Evolutionary conservation across 2,797 vertebrate genomes (phyloP).

Genomic region (Siniperca obscura): DNA sequence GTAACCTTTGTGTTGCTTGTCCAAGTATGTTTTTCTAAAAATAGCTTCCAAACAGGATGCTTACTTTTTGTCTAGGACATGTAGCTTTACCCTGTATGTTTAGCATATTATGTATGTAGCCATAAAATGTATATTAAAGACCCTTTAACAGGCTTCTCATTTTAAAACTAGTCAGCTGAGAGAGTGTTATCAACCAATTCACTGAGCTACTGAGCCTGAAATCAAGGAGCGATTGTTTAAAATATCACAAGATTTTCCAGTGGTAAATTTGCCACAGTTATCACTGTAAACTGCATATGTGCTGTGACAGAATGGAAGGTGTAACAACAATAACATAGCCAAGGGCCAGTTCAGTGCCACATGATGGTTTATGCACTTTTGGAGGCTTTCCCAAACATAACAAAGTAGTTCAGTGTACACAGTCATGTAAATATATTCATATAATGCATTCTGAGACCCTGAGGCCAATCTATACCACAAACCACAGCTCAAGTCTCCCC

Average conservation of each 20-base stretch:
- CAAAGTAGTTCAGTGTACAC: not conserved
- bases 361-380: not conserved
- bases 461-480: not conserved
- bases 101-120: not conserved
- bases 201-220: not conserved
- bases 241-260: not conserved
- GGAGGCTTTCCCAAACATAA: not conserved
- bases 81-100: not conserved
- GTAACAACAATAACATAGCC: not conserved
- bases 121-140: not conserved
- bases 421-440: constrained; percentile 10
- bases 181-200: not conserved
- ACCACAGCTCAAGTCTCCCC: not conserved
- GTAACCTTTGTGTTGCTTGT: not conserved
- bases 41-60: not conserved
- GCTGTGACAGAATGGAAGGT: not conserved
- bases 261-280: no score
- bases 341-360: not conserved
- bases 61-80: not conserved
- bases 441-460: not conserved
- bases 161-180: not conserved
- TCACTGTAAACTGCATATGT: not conserved
- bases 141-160: not conserved
- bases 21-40: not conserved
- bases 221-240: not conserved